These are phyloP conservation scores for Psophia crepitans DNA, from an alignment of 2,113 vertebrate species.

Conservation along the genomic window DNA sequence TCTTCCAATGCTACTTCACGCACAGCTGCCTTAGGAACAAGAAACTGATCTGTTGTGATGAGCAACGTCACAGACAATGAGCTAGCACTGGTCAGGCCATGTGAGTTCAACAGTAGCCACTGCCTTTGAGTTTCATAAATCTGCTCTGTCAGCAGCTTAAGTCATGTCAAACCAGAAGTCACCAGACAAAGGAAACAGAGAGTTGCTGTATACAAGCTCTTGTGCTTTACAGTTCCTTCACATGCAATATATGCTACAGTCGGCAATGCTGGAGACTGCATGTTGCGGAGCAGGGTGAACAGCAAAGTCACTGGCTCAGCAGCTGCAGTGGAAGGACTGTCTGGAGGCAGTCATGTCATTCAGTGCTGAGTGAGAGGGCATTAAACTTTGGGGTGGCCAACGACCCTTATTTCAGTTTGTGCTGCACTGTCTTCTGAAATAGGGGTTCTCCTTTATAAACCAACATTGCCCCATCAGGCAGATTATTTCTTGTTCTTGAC, in stretches of 20 bases:
- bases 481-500: not conserved
- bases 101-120: not conserved
- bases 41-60: not conserved
- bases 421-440: not conserved
- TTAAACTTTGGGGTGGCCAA: not conserved
- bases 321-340: not conserved
- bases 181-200: not conserved
- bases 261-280: fast-evolving
- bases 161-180: not conserved
- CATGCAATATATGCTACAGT: not conserved
- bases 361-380: not conserved
- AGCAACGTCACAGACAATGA: not conserved
- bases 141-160: not conserved
- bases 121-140: not conserved
- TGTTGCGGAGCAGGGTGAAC: fast-evolving
- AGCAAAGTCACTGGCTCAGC: not conserved
- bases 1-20: not conserved
- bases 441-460: not conserved
- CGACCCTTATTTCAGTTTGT: not conserved
- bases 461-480: not conserved
- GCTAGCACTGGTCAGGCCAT: not conserved
- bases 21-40: not conserved
- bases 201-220: not conserved
- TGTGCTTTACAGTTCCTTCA: not conserved
- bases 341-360: not conserved